Base-by-base conservation (phyloP, 2,888 invertebrate genomes). In the Eumacrocentrus americanus region DNA sequence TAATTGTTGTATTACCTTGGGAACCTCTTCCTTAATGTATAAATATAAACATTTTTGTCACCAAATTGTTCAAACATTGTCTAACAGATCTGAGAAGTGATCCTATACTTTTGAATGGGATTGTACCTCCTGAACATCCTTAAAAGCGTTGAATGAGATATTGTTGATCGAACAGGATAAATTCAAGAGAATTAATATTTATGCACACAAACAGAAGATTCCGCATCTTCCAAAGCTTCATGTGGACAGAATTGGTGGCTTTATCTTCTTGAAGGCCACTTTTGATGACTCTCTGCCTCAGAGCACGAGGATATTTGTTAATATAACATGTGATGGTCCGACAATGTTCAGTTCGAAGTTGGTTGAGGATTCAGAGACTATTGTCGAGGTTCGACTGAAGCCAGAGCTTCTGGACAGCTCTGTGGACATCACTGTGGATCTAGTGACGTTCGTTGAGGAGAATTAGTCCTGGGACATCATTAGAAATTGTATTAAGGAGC, bases 381-480 rank as follows among this genome's bases (percentile, higher is more conserved):
- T 55, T 2, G 42, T 78, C 2, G 72, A 76, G 47, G 53, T 79
- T 38, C 66, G 64, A 9, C 55, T 76, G 55, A 60, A 7, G 42
- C 59, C 58, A 52, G 59, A 60, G 12, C 29, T 64, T 11, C 50
- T 54, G 40, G 23, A 52, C 42, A 40, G 34, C 11, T 40, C 60
- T 2, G 3, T 35, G 18, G 38, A 63, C 11, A 47, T 74, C 3
- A 42, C 40, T 2, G 64, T 74, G 9, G 76, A 81, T 67, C 63
- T 77, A n/a, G 67, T 80, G 3, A 70, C 72, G 20, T 61, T 73
- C 2, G 67, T 63, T 25, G 63, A 70, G 0, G 61, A 73, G 38
- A 57, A 62, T 1, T 58, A 66, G 16, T 64, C 75, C 29, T 79
- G 78, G 77, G 79, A 74, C 37, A 58, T 81, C 1, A 68, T 78